Evolutionary conservation across 2,113 vertebrate genomes (phyloP), one percentile per base, ranked within the genome.

Genomic region (Pseudolaguvia tuberculata): DNA sequence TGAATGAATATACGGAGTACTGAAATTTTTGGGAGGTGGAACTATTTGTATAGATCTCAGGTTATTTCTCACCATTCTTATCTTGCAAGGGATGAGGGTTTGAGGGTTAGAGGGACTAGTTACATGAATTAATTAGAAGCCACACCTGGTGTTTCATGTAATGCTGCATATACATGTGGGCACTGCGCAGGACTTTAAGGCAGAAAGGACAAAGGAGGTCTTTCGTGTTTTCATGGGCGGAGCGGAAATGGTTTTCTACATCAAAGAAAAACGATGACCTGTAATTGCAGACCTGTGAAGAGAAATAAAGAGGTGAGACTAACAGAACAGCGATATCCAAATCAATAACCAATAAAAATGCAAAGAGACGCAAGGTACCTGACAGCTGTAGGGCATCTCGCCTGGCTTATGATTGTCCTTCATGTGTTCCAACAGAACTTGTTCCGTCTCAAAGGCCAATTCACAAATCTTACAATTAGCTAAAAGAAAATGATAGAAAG

Each of bases 401-500:
- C 97, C 96, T 2, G 97, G 97, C 87, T 97, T 99, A 89, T 99
- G 97, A 89, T 94, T 95, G 84, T 95, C 93, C 87, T 98, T 99
- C 97, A 99, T 99, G 81, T 99, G 97, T 80, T 99, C 95, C 84
- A 99, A 85, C 78, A 99, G 94, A 85, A 95, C 89, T 87, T 98
- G 97, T 79, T 99, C 97, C 1, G 95, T 93, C 81, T 98, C 96
- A 90, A 98, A 99, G 15, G 96, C 97, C 83, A 98, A 89, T 83
- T 99, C 96, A 85, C 97, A 99, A 80, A 98, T 99, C 87, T 97
- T 99, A 87, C 97, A 99, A 78, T 94, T 97, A 0, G 97, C 97
- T 98, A 81, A 66, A 76, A 48, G 8, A 48, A 11, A 81, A 58
- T 8, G 78, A 42, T 73, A 5, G 27, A 48, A 77, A 39, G 72